Conservation (phyloP, 2,888 invertebrate genomes). For the Eristalinus aeneus region DNA sequence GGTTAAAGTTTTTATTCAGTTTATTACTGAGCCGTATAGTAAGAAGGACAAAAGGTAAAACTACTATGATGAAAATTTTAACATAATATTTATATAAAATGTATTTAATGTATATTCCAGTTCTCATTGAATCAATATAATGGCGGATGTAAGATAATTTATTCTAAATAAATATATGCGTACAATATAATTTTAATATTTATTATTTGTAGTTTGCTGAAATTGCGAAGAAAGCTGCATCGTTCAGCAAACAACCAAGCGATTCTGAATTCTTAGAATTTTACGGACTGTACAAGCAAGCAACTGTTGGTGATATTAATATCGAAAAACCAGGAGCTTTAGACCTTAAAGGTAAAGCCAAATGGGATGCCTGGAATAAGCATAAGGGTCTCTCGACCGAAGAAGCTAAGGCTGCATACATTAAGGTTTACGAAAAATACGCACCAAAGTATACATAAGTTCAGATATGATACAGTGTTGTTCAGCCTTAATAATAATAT, state of each 20-base stretch:
- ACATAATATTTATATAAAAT: not conserved
- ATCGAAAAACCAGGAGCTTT: constrained; percentile 92
- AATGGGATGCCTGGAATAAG: constrained; percentile 94
- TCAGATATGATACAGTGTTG: not conserved
- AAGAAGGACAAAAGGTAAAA: not conserved
- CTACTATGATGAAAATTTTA: not conserved
- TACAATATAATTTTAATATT: no score
- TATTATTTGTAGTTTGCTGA: constrained; percentile 28
- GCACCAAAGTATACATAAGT: constrained; percentile 81
- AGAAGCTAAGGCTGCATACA: constrained; percentile 91
- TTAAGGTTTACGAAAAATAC: constrained; percentile 84
- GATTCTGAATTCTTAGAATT: constrained; percentile 90
- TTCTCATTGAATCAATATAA: not conserved
- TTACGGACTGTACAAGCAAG: constrained; percentile 93
- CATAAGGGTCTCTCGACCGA: constrained; percentile 90
- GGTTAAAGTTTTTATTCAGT: not conserved
- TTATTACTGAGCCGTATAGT: not conserved
- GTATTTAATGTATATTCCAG: not conserved
- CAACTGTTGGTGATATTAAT: constrained; percentile 89
- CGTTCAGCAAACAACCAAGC: constrained; percentile 86
- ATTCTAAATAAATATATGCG: no score
- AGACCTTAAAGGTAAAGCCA: constrained; percentile 94
- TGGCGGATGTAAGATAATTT: constrained; percentile 52
- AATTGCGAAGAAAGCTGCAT: constrained; percentile 84
- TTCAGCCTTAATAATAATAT: not conserved